A percentile compares a stretch with the other conserved stretches of the same genome.
phyloP scores from a whole-genome alignment of 2,888 invertebrate genomes.

The Limnephilus rhombicus region DNA sequence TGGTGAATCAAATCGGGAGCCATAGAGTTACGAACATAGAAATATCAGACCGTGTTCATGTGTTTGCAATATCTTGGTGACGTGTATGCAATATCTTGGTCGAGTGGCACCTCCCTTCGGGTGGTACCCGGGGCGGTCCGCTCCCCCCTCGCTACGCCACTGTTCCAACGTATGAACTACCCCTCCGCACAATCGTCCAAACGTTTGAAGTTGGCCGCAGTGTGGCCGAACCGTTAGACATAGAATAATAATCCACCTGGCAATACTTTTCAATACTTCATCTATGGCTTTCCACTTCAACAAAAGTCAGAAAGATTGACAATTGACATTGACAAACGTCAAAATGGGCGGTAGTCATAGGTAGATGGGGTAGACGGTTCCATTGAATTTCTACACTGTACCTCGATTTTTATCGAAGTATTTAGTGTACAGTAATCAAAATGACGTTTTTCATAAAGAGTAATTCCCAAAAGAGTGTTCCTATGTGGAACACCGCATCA shows the following conservation, averaged over 20 bases:
- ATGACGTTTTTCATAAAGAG: slow-evolving; percentile 53
- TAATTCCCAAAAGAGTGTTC: slow-evolving; percentile 46
- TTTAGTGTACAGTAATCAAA: slow-evolving; percentile 26
- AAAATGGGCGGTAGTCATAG: slow-evolving; percentile 10
- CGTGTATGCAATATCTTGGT: no score
- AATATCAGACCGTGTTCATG: no score
- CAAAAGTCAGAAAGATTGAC: background rate
- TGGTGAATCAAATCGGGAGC: no score
- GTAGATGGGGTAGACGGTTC: background rate
- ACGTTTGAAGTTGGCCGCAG: no score
- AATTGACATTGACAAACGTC: slow-evolving; percentile 18
- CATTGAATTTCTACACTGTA: background rate
- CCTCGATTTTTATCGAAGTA: background rate
- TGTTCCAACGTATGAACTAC: no score
- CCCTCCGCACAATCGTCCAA: no score
- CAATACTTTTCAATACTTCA: background rate
- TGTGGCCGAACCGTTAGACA: no score
- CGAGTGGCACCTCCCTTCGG: no score
- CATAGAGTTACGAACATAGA: no score
- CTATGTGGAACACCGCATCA: slow-evolving; percentile 55
- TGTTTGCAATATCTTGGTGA: no score
- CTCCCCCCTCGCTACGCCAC: no score
- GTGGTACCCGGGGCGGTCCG: no score
- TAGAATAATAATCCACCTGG: background rate
- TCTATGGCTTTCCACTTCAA: background rate